Base-by-base conservation (phyloP, 1,140 invertebrate species). In the Cotesia vestalis region DNA sequence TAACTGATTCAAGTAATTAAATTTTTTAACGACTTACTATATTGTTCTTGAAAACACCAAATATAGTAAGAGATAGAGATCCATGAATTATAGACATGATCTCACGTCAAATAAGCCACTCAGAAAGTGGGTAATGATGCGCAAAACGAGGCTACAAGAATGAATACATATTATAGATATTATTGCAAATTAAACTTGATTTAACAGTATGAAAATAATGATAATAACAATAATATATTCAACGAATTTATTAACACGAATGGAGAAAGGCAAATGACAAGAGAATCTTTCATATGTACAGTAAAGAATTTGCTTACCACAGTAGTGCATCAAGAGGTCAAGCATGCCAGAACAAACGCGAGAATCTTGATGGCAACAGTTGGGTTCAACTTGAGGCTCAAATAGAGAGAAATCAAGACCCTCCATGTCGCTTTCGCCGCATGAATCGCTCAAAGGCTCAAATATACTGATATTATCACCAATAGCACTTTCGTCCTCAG, bases 351-450 rank as follows among this genome's bases (percentile, higher is more conserved):
- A 83, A 70, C 85, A 84, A 59, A 86, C 81, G 38, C 81, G 79
- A 69, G 78, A 82, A 77, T 83, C 75, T 61, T 59, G 14, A 81
- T 83, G 81, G 83, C 81, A 84, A 79, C 84, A 85, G 80, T 78
- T 74, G 75, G 79, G 78, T 74, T 88, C 88, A 68, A 79, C 81
- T 69, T 89, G 88, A 14, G 91, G 91, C 80, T 92, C 91, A 83
- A 92, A 92, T 59, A 92, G 84, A 36, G 90, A 87, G 76, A 91
- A 86, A 84, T 92, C 91, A 78, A 92, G 85, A 75, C 90, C 90
- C 73, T 91, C 90, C 89, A 92, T 90, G 83, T 91, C 91, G 84
- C 90, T 91, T 73, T 85, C 85, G 76, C 84, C 85, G 73, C 83
- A 86, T 74, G 81, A 84, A 66, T 87, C 84, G 77, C 82, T 85